phyloP scores from a whole-genome alignment of 1,140 invertebrate genomes.

The Prorops nasuta region DNA sequence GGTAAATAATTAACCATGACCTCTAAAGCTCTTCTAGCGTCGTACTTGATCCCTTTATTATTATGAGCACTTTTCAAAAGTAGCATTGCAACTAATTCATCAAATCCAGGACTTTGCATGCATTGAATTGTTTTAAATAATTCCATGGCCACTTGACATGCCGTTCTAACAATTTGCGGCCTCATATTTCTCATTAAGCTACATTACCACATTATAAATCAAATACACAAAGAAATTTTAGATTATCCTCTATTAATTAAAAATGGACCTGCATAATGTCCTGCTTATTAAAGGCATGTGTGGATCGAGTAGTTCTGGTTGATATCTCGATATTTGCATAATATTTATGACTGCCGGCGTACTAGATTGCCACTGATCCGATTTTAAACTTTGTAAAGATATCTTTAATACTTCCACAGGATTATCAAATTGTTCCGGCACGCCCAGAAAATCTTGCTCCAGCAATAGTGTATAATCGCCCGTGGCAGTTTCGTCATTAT shows the following conservation, averaged over 20 bases:
- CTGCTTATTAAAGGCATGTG: slow-evolving; percentile 23
- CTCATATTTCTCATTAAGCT: slow-evolving; percentile 24
- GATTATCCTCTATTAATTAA: too few species aligned
- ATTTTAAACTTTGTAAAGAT: slow-evolving; percentile 16
- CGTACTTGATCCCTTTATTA: slow-evolving; percentile 18
- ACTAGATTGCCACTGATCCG: slow-evolving; percentile 20
- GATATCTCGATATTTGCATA: slow-evolving; percentile 20
- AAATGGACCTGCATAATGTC: slow-evolving; percentile 22
- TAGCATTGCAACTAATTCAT: slow-evolving; percentile 16
- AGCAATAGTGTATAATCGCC: slow-evolving; percentile 5
- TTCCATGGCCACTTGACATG: slow-evolving; percentile 19
- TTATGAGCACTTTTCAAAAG: slow-evolving; percentile 24
- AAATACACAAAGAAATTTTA: not conserved
- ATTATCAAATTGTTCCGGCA: slow-evolving; percentile 10
- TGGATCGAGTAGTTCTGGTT: slow-evolving; percentile 23
- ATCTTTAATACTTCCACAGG: slow-evolving; percentile 17
- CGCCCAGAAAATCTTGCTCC: slow-evolving; percentile 7
- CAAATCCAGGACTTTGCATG: slow-evolving; percentile 25
- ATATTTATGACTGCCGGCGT: slow-evolving; percentile 17
- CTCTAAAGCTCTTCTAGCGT: slow-evolving; percentile 20
- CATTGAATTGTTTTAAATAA: slow-evolving; percentile 23
- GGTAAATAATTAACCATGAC: slow-evolving; percentile 21
- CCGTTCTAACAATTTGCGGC: slow-evolving; percentile 19
- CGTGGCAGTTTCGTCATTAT: too few species aligned
- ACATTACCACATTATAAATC: not conserved